Percentiles rank a stretch among this genome's conserved stretches.
Conservation (phyloP, 35 echinoderm and acorn worm species). For the Lytechinus variegatus region DNA sequence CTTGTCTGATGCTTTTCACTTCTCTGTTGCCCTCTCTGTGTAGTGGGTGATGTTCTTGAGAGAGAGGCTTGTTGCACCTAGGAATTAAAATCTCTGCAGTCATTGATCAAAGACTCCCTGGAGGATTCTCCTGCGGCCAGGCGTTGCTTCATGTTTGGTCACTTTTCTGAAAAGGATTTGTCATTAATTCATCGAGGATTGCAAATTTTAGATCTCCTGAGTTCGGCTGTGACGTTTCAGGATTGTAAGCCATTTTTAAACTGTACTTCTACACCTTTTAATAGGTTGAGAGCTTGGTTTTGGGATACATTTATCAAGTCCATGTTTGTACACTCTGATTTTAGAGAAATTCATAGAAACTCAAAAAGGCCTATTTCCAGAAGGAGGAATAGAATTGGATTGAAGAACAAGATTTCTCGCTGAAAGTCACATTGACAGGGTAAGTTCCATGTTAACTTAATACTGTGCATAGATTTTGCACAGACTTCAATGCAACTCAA, state of each 20-base stretch:
- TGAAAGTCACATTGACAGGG: background rate
- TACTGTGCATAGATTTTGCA: too few relatives aligned
- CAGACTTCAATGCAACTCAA: background rate
- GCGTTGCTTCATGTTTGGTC: background rate
- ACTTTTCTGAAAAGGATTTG: background rate
- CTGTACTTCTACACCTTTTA: background rate
- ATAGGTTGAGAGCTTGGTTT: background rate
- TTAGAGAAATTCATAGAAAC: background rate
- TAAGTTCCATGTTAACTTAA: background rate
- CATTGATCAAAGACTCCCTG: background rate
- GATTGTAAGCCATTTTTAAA: background rate
- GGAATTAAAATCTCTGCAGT: background rate
- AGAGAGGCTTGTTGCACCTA: background rate
- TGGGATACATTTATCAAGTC: background rate
- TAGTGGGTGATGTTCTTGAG: background rate
- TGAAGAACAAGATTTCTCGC: background rate
- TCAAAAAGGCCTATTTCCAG: background rate
- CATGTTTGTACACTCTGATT: background rate
- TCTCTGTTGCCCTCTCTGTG: background rate
- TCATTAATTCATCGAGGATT: background rate
- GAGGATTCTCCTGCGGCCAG: background rate
- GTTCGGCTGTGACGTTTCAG: background rate
- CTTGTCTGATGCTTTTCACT: background rate
- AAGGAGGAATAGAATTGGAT: background rate
- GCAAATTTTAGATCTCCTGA: background rate